Conservation (phyloP, 2,113 vertebrate species). For the Rhinogobius similis region DNA sequence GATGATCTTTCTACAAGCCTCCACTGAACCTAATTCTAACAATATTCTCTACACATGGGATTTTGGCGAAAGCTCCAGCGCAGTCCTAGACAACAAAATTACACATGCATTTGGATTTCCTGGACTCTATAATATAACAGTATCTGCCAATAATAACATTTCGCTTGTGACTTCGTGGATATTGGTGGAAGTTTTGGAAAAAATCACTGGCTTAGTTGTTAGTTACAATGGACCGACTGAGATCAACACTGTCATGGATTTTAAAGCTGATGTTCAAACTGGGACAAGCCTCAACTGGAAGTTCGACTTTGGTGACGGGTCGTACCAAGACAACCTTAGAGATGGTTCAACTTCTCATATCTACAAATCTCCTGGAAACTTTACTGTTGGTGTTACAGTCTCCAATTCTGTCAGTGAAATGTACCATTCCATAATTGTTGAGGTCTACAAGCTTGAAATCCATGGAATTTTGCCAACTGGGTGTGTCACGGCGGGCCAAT, state of each 20-base stretch:
- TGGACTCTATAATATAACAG: slow-evolving; percentile 72
- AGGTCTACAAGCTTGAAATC: slow-evolving; percentile 68
- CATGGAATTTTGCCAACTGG: slow-evolving; percentile 58
- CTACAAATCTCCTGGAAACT: slow-evolving; percentile 72
- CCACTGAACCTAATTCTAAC: slow-evolving; percentile 47
- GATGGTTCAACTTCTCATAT: slow-evolving; percentile 58
- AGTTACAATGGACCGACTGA: slow-evolving; percentile 59
- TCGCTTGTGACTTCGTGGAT: slow-evolving; percentile 51
- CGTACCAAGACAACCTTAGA: slow-evolving; percentile 43
- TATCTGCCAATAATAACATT: slow-evolving; percentile 70
- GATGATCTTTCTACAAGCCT: slow-evolving; percentile 61
- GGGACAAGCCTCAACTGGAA: slow-evolving; percentile 71
- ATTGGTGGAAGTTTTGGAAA: slow-evolving; percentile 63
- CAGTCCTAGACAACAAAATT: slow-evolving; percentile 39
- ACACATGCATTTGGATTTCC: slow-evolving; percentile 53
- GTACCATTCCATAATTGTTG: slow-evolving; percentile 46
- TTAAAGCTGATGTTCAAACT: slow-evolving; percentile 60
- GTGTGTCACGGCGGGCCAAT: slow-evolving; percentile 56
- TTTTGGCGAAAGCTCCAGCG: slow-evolving; percentile 67
- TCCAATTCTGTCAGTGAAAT: slow-evolving; percentile 65
- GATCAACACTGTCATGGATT: slow-evolving; percentile 49
- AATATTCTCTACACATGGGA: slow-evolving; percentile 69
- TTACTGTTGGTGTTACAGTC: slow-evolving; percentile 63
- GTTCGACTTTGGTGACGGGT: slow-evolving; percentile 79
- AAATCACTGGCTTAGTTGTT: slow-evolving; percentile 66